Evolutionary conservation across 1,140 invertebrate species (phyloP), one percentile per base, ranked within the genome.

Genomic region (Ruditapes philippinarum): DNA sequence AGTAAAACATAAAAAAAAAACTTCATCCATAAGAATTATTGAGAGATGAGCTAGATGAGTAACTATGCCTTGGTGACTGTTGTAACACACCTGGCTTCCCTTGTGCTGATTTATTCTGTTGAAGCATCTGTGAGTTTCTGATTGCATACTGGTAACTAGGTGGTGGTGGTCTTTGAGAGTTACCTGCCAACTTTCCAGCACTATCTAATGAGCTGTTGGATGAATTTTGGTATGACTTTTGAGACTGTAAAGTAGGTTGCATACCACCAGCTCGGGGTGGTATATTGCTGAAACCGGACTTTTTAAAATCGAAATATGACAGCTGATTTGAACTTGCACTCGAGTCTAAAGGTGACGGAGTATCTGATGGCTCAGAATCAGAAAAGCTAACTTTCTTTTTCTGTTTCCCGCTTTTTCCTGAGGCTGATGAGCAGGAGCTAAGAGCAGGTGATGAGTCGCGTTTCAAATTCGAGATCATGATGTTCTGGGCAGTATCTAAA

Each of bases 381-480:
- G 90, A 92, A 70, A 94, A 92, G 57, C 91, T 92, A 14, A 93
- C 92, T 84, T 91, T 90, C 57, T 92, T 92, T 65, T 92, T 90
- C 54, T 73, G 87, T 22, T 82, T 85, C 11, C 82, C 76, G 70
- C 82, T 82, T 78, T 40, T 87, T 12, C 85, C 68, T 14, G 80
- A 83, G 12, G 84, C 42, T 38, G 86, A 80, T 73, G 90, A 88
- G 31, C 62, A 73, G 11, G 76, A 84, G 14, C 76, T 86, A 14
- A 86, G 45, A 17, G 78, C 82, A 40, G 89, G 89, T 12, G 82
- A 85, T 0, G 78, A 60, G 38, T 86, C 82, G 0, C 83, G 42
- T 60, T 57, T 84, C 19, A 54, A 31, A 45, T 49, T 84, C 28
- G 60, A 42, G 17, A 80, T 68, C 17, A 51, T 31, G 49, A 54